Base-by-base conservation (phyloP, 30 jellyfish, hydroid and myxozoan species). In the Turritopsis rubra region DNA sequence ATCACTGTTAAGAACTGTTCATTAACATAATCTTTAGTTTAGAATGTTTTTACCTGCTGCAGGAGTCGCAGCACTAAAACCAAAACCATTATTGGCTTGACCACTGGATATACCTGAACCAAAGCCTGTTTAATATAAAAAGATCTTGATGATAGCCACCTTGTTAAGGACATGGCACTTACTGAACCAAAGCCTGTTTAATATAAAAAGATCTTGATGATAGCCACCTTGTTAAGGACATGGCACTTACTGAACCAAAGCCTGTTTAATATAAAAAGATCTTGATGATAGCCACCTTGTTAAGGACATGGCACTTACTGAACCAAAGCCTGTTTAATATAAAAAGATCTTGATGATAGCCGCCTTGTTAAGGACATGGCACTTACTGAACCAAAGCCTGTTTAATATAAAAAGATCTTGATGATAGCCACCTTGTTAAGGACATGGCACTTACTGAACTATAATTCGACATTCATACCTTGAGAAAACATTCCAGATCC, bases 341-440 rank as follows among this genome's bases (percentile, higher is more conserved):
- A n/a, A n/a, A n/a, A n/a, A n/a, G n/a, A n/a, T n/a, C n/a, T n/a
- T n/a, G n/a, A n/a, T n/a, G n/a, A n/a, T n/a, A n/a, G n/a, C n/a
- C n/a, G n/a, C n/a, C n/a, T n/a, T n/a, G n/a, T n/a, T n/a, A n/a
- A n/a, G n/a, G n/a, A n/a, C n/a, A n/a, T n/a, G n/a, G n/a, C n/a
- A n/a, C n/a, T n/a, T n/a, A n/a, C 96, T 13, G 91, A 65, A 18
- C 91, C 89, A 80, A 88, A 88, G 4, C 89, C 91, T 88, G 52
- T 22, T 26, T 52, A 66, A 52, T 28, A 28, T 0, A 29, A 22
- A 17, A 66, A 21, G 0, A 75, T n/a, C n/a, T n/a, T 52, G 31
- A 23, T 8, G 71, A 30, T 25, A 7, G 20, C 16, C 75, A 75
- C 17, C 68, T 22, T 26, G 8, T 21, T 13, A 30, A 13, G 77